Conservation (phyloP, 2,888 invertebrate genomes). For the Hofmannophila pseudospretella region DNA sequence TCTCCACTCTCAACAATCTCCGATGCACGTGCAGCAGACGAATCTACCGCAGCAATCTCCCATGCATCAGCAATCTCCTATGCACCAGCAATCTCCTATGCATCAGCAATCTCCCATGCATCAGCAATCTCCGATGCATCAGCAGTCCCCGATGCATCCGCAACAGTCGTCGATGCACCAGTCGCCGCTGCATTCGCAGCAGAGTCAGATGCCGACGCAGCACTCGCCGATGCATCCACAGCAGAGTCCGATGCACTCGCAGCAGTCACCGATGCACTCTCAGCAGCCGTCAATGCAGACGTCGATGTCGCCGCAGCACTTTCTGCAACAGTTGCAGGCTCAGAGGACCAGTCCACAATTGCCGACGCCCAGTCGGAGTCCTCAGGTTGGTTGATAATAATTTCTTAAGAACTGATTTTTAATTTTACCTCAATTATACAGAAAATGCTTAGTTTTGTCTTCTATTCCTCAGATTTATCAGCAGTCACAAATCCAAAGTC, state of each 20-base stretch:
- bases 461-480: conserved; percentile 58
- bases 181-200: conserved; percentile 31
- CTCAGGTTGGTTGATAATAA: conserved; percentile 45
- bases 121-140: conserved; percentile 32
- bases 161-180: conserved; percentile 45
- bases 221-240: conserved; percentile 35
- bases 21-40: conserved; percentile 53
- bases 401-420: no score
- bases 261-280: conserved; percentile 48
- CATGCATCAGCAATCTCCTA: conserved; percentile 42
- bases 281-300: conserved; percentile 43
- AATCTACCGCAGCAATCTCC: conserved; percentile 49
- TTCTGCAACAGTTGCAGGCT: conserved; percentile 53
- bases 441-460: background rate
- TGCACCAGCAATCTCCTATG: conserved; percentile 33
- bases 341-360: conserved; percentile 69
- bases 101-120: conserved; percentile 36
- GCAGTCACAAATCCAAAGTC: conserved; percentile 71
- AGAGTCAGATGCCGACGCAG: conserved; percentile 46
- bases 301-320: conserved; percentile 39
- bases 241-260: conserved; percentile 48
- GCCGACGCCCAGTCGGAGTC: conserved; percentile 69
- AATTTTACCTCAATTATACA: no score
- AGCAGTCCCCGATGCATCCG: conserved; percentile 43
- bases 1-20: conserved; percentile 58